Evolutionary conservation across 1,140 invertebrate genomes (phyloP), one percentile per base, ranked within the genome.

Genomic region (Drosophila nigrodunni): DNA sequence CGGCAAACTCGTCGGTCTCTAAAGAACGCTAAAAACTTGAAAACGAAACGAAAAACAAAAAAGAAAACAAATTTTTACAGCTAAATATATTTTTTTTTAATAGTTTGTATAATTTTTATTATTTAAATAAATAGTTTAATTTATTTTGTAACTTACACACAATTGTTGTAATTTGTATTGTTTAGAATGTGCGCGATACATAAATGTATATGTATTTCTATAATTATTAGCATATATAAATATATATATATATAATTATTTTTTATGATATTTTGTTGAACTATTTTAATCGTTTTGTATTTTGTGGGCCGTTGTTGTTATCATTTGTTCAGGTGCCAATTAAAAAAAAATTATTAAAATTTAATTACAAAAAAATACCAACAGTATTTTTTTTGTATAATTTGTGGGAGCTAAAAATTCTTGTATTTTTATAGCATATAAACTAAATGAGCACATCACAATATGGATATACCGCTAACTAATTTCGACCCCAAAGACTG

Each of bases 1-100:
- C 30, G 93, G 93, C 15, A 93, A 92, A 67, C 34, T 95, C 4
- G 85, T 95, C 25, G 94, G 94, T n/a, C 87, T 95, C 2, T 91
- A 72, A 76, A 30, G 6, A 55, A 6, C 10, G 13, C 2, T 41
- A 2, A 13, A n/a, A 25, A 18, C 35, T 8, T 9, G 11, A 7
- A 55, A 54, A 13, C n/a, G 2, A 57, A 39, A 15, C n/a, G 1
- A 25, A 30, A 18, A 49, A 11, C 8, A 7, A 34, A 55, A 18
- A 13, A 18, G 93, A 57, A 93, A 61, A 90, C 37, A 41, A 47
- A 50, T n/a, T 25, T 52, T 5, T 13, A 30, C 3, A 2, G 0
- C 25, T 30, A 30, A 30, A 30, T 37, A 35, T 60, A 54, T 47
- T 55, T 34, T 64, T 46, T 41, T 66, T 13, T 21, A 30, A 15